Base-by-base conservation (phyloP, 2,797 vertebrate genomes). In the Pteronotus mesoamericanus region DNA sequence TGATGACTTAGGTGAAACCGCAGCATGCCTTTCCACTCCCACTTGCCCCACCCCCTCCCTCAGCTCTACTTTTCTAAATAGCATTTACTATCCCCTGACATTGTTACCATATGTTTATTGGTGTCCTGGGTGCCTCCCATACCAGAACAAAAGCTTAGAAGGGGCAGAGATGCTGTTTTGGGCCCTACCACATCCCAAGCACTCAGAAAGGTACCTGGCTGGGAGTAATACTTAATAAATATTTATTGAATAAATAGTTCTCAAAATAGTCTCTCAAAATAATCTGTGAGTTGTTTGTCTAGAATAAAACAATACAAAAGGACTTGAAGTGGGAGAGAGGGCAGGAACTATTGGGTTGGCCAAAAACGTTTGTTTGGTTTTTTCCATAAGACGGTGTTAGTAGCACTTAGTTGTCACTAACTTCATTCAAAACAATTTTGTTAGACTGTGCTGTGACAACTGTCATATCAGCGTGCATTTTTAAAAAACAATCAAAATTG, bases 61-160 rank as follows among this genome's bases (percentile, higher is more conserved):
- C 29, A 4, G 68, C 8, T 18, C 37, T 24, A 26, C 29, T 44
- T n/a, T 44, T 16, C 64, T 8, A n/a, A 78, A n/a, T 4, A 34
- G 39, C 26, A 6, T 22, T 11, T 6, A 26, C 2, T 26, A 53
- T 66, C 26, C 48, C 1, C 4, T 37, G 68, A 61, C 44, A 15
- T 1, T 0, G 0, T 0, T 32, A 46, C 0, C 19, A 14, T 29
- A 0, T 12, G 6, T 16, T 44, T 14, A 7, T 1, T 24, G 12
- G 16, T 44, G 74, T 53, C 21, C n/a, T 0, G n/a, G 51, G 66
- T 4, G 1, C 32, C 32, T 74, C 51, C 29, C 26, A 48, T 42
- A 18, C 44, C 53, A 11, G 34, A 44, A 48, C 46, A 42, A 42
- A 69, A 66, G 53, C 69, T 83, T 46, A 8, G 51, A 11, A 14